Evolutionary conservation across 1,140 invertebrate species (phyloP), one percentile per base, ranked within the genome.

Genomic region (Scaptodrosophila lebanonensis): DNA sequence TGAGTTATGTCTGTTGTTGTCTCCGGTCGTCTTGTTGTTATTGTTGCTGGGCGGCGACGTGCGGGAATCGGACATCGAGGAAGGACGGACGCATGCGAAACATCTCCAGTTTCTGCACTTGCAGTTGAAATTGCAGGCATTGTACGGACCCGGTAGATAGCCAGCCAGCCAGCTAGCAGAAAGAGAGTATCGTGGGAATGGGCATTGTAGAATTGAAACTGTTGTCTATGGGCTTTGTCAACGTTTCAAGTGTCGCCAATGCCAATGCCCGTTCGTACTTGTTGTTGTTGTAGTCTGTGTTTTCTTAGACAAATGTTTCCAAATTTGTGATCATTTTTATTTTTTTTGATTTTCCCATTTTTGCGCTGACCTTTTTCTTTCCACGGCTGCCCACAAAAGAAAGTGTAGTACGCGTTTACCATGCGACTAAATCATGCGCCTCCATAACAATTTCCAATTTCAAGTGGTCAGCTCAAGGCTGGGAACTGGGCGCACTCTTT

Each of bases 111-210:
- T 77, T 83, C 77, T 72, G 71, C 77, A 83, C 71, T 83, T 75
- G 77, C 71, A 57, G 40, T 60, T 40, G 57, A 56, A 63, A 64
- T 72, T 54, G 52, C 66, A 44, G 58, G 53, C 68, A 52, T 58
- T 50, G 51, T 62, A 44, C 36, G 12, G 12, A 18, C 25, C 56
- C 49, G 39, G 59, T 60, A 71, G 71, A 54, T 66, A 50, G 52
- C 61, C 66, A 38, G 48, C 6, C 51, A 59, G 49, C 43, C 27
- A 45, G 43, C 39, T 8, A 56, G 27, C 44, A 35, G 56, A 75
- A 77, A 61, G 66, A 71, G 69, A 83, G 69, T 76, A 83, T 83
- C 76, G 76, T 83, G 76, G 76, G 76, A 83, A 83, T 83, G 76
- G 53, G 50, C 64, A 77, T 76, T 83, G 77, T 83, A 56, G 62